Evolutionary conservation across 2,797 vertebrate genomes (phyloP).

Genomic region (Rhinophrynus dorsalis): DNA sequence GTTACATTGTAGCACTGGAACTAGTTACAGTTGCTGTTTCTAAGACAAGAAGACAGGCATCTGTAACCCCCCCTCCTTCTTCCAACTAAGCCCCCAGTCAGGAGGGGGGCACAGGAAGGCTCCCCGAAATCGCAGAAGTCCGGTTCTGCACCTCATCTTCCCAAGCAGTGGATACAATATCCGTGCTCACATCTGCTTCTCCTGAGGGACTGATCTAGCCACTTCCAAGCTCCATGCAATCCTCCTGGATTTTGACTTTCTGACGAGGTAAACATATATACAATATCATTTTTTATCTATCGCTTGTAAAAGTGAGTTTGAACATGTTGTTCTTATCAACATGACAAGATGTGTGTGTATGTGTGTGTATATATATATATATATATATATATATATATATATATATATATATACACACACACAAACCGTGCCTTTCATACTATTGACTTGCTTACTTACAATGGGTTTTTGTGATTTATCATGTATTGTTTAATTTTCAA

Average conservation of each 20-base stretch:
- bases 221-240: slow-evolving; percentile 49
- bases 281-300: slow-evolving; percentile 59
- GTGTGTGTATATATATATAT: not conserved
- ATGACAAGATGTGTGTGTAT: not conserved
- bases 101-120: slow-evolving; percentile 26
- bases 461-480: too few relatives aligned
- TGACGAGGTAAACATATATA: slow-evolving; percentile 71
- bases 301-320: too few relatives aligned
- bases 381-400: not conserved
- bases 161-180: not conserved
- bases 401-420: not conserved
- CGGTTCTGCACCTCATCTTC: not conserved
- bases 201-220: slow-evolving; percentile 38
- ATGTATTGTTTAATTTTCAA: slow-evolving; percentile 6
- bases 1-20: slow-evolving; percentile 46
- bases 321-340: not conserved
- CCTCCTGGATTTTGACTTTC: slow-evolving; percentile 63
- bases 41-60: slow-evolving; percentile 28
- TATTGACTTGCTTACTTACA: too few relatives aligned
- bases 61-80: slow-evolving; percentile 6
- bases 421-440: too few relatives aligned
- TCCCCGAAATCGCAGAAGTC: slow-evolving; percentile 5
- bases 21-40: slow-evolving; percentile 47
- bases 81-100: not conserved
- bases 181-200: slow-evolving; percentile 7